A percentile compares a stretch with the other conserved stretches of the same genome.
Evolutionary conservation across 2,888 invertebrate species (phyloP).

Genomic region (Dryobota labecula): DNA sequence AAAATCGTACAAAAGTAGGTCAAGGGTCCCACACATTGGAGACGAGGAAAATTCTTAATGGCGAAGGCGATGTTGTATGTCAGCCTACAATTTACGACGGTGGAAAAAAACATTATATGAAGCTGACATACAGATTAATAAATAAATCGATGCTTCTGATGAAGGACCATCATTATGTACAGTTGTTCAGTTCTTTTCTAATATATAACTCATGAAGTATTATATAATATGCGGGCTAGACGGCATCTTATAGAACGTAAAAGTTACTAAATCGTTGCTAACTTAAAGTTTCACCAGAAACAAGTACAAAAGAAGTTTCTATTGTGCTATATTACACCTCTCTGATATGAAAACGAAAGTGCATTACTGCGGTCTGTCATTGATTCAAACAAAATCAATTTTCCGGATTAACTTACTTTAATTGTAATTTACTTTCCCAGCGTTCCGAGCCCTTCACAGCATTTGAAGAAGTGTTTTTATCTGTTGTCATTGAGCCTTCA

Average conservation of each 20-base stretch:
- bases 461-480: constrained; percentile 16
- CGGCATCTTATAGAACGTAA: not conserved
- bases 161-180: constrained; percentile 11
- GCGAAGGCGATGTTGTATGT: constrained; percentile 27
- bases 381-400: constrained; percentile 38
- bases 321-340: not conserved
- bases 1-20: constrained; percentile 49
- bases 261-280: not conserved
- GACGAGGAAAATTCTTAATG: constrained; percentile 55
- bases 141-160: not conserved
- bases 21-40: constrained; percentile 54
- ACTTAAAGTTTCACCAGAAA: constrained; percentile 1
- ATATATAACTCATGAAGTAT: not conserved
- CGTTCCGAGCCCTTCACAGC: constrained; percentile 16
- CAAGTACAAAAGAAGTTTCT: constrained; percentile 11
- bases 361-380: constrained; percentile 6
- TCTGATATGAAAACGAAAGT: constrained; percentile 44
- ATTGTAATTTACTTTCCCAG: constrained; percentile 39
- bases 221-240: too few species aligned
- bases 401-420: constrained; percentile 47
- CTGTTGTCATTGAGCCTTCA: not conserved
- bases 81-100: constrained; percentile 25
- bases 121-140: constrained; percentile 7
- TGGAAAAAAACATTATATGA: constrained; percentile 24
- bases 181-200: not conserved